phyloP scores from a whole-genome alignment of 2,888 invertebrate species.

The Raillietiella orientalis region DNA sequence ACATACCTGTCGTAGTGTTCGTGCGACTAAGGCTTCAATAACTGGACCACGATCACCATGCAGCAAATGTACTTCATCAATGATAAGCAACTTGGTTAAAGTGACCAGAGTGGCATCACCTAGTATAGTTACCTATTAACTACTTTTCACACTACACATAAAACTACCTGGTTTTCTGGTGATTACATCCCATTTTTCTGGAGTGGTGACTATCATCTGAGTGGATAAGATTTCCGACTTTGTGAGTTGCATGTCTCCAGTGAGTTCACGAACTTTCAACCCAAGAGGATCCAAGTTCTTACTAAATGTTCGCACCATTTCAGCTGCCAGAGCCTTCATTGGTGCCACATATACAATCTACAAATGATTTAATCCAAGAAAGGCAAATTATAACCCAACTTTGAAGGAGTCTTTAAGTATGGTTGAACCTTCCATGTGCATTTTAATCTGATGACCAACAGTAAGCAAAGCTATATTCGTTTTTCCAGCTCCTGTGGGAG shows the following conservation, averaged over 20 bases:
- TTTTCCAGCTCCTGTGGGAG: slow-evolving; percentile 96
- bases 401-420: slow-evolving; percentile 76
- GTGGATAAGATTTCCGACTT: slow-evolving; percentile 77
- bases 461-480: slow-evolving; percentile 89
- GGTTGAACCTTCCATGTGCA: slow-evolving; percentile 37
- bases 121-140: slow-evolving; percentile 10
- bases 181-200: slow-evolving; percentile 99
- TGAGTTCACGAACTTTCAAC: slow-evolving; percentile 59
- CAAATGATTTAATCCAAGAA: slow-evolving; percentile 1
- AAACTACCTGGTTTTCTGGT: slow-evolving; percentile 39
- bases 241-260: slow-evolving; percentile 91
- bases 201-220: slow-evolving; percentile 92
- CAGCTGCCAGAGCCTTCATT: slow-evolving; percentile 95
- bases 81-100: slow-evolving; percentile 16
- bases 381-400: slow-evolving; percentile 8
- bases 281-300: slow-evolving; percentile 42
- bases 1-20: slow-evolving; percentile 49
- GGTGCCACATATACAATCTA: slow-evolving; percentile 94
- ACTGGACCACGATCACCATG: slow-evolving; percentile 94
- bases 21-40: slow-evolving; percentile 74
- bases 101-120: slow-evolving; percentile 59
- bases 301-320: slow-evolving; percentile 86
- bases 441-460: slow-evolving; percentile 60
- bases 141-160: slow-evolving; percentile 2
- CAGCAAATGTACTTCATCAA: slow-evolving; percentile 30